phyloP scores from a whole-genome alignment of 2,888 invertebrate species.

The Schrankia costaestrigalis region DNA sequence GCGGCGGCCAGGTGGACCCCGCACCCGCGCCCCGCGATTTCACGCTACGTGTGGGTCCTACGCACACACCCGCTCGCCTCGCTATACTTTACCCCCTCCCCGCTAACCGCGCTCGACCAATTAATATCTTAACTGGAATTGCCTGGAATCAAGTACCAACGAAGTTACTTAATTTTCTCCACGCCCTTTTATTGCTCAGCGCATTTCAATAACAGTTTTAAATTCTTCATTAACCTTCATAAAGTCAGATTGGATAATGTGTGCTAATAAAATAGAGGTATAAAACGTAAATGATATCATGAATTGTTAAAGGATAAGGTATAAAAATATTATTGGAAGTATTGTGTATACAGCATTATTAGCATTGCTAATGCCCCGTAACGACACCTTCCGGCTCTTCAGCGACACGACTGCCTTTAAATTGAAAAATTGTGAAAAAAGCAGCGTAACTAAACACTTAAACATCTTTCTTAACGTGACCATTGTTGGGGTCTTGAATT shows the following conservation, averaged over 20 bases:
- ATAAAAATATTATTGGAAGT: conserved; percentile 35
- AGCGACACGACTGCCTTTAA: conserved; percentile 72
- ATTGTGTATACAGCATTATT: conserved; percentile 58
- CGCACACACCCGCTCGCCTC: conserved; percentile 24
- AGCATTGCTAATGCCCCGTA: conserved; percentile 70
- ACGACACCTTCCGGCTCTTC: conserved; percentile 78
- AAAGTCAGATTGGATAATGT: conserved; percentile 35
- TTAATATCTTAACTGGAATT: conserved; percentile 74
- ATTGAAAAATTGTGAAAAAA: conserved; percentile 78
- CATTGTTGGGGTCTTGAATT: conserved; percentile 71
- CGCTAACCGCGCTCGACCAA: conserved; percentile 51
- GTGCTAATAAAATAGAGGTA: conserved; percentile 36
- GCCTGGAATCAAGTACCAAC: conserved; percentile 49
- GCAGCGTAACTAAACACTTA: conserved; percentile 77
- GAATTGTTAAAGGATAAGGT: conserved; percentile 34
- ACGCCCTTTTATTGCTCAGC: conserved; percentile 54
- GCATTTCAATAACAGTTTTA: conserved; percentile 50
- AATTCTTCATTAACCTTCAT: conserved; percentile 45
- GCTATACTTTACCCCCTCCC: conserved; percentile 21
- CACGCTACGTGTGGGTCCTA: conserved; percentile 77
- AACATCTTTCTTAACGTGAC: conserved; percentile 78
- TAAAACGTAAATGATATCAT: conserved; percentile 36
- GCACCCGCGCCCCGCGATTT: conserved; percentile 74
- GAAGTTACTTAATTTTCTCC: conserved; percentile 46
- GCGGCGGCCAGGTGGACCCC: conserved; percentile 66